Conservation (phyloP, 2,113 vertebrate genomes). For the Mobula hypostoma region DNA sequence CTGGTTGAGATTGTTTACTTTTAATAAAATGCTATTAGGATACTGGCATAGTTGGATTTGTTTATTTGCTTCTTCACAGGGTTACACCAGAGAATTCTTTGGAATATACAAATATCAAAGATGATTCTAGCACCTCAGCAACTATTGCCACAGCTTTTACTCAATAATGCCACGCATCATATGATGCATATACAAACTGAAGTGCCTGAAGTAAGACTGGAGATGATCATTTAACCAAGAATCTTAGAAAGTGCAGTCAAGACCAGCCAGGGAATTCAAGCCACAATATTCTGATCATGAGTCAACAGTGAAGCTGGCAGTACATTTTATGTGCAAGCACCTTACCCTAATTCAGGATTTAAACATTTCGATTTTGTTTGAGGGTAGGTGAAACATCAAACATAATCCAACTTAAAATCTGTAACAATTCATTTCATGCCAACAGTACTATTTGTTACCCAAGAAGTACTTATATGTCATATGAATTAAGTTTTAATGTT, state of each 20-base stretch:
- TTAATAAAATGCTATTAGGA: too few species aligned
- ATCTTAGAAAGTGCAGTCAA: not conserved
- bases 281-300: not conserved
- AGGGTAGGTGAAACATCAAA: not conserved
- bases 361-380: not conserved
- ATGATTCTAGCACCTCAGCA: too few species aligned
- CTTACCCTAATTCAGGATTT: not conserved
- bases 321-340: not conserved
- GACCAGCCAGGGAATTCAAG: constrained; percentile 16
- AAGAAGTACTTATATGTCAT: not conserved
- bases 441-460: not conserved
- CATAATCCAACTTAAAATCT: not conserved
- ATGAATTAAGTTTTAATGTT: not conserved
- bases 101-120: too few species aligned
- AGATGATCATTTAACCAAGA: not conserved
- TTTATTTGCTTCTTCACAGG: too few species aligned
- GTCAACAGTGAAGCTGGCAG: not conserved
- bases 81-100: too few species aligned
- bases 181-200: not conserved
- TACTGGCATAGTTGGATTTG: too few species aligned
- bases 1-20: too few species aligned
- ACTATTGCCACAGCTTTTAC: too few species aligned
- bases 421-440: not conserved
- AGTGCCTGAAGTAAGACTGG: not conserved
- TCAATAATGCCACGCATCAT: too few species aligned